Evolutionary conservation across 2,888 invertebrate genomes (phyloP), one percentile per base, ranked within the genome.

Genomic region (Xestia ashworthii): DNA sequence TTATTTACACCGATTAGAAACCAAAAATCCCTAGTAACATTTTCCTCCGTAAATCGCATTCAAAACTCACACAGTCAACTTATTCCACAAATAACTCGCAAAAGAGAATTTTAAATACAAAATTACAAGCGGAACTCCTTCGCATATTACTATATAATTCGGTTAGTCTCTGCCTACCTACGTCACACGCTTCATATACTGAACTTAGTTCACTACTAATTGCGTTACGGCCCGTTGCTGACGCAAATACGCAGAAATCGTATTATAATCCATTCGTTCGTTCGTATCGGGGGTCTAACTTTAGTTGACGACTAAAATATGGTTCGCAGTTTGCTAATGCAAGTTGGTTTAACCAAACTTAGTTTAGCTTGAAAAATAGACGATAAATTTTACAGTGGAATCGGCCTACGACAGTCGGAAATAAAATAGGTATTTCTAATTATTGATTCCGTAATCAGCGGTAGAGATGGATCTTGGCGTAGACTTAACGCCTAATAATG

Each of bases 171-270:
- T 71, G 79, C 72, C 78, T 74, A 70, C 73, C 78, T 72, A 83
- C 85, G 81, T 86, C 84, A 84, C 74, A 83, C 73, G 84, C 76
- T 82, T 85, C 84, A 84, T 84, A 87, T 84, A 83, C 84, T 78
- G 85, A 90, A 90, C 87, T 86, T 84, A 86, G 87, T 89, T 89
- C 83, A 64, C 48, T 69, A 65, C 66, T 88, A 90, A 90, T 89
- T 84, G 73, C 53, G 86, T 90, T 90, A 90, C 78, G 78, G 74
- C 71, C 82, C 77, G 86, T 78, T 83, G 86, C 85, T 71, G 87
- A 74, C 78, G 88, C 78, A 89, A 87, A 89, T 89, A 89, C 84
- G 84, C 71, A 85, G 80, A 83, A 89, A 89, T 89, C 65, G 78
- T 85, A 88, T 88, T 89, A n/a, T n/a, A 89, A 86, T 86, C 73